These are phyloP conservation scores for Dipodomys merriami DNA, from an alignment of 2,113 vertebrate genomes.

Conservation along the genomic window DNA sequence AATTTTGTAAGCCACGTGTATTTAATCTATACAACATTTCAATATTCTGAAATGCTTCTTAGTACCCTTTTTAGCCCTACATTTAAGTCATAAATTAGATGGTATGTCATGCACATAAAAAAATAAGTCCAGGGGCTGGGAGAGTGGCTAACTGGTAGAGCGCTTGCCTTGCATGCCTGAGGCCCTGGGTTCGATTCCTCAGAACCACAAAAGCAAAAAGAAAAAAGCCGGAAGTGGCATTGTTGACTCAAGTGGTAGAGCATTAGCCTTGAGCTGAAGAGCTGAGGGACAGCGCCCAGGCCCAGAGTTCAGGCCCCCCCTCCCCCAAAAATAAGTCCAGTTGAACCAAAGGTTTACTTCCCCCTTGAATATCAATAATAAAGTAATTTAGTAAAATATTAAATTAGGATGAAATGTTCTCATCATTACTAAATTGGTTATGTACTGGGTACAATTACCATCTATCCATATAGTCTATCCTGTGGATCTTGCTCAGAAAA, in stretches of 20 bases:
- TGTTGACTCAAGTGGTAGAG: too few species aligned
- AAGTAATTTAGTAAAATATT: neutral
- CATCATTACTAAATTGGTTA: neutral
- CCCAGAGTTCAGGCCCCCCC: too few species aligned
- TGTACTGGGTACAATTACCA: neutral
- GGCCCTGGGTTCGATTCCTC: too few species aligned
- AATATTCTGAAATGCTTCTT: neutral
- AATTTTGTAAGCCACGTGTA: neutral
- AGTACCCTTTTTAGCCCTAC: fast-evolving
- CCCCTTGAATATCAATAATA: neutral
- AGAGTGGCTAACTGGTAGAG: too few species aligned
- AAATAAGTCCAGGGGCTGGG: too few species aligned
- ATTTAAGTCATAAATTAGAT: neutral
- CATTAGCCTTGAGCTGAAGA: too few species aligned
- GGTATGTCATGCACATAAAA: neutral
- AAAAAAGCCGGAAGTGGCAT: too few species aligned
- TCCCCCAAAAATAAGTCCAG: neutral
- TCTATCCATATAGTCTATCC: neutral
- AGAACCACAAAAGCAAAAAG: too few species aligned
- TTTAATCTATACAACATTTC: neutral
- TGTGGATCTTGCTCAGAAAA: neutral
- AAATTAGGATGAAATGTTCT: too few species aligned
- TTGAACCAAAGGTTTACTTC: fast-evolving
- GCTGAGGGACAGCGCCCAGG: too few species aligned
- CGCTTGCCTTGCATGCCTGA: too few species aligned